Evolutionary conservation across 2,888 invertebrate genomes (phyloP).

Genomic region (Myopa testacea): DNA sequence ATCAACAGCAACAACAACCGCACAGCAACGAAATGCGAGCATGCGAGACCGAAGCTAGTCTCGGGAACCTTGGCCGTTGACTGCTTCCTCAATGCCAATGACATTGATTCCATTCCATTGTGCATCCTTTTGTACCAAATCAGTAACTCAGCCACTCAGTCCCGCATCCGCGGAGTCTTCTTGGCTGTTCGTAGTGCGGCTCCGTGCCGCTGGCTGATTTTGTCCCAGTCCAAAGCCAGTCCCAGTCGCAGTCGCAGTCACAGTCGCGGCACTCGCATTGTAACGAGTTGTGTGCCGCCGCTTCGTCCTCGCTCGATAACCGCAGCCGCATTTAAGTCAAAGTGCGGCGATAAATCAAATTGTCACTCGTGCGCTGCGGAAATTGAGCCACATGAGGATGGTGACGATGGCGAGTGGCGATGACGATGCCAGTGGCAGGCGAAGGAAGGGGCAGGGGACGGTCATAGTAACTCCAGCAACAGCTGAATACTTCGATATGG

Average conservation of each 20-base stretch:
- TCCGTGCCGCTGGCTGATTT: background rate
- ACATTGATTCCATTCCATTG: slow-evolving; percentile 33
- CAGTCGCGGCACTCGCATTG: background rate
- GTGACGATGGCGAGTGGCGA: slow-evolving; percentile 16
- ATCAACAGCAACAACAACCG: slow-evolving; percentile 13
- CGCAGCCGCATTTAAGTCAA: slow-evolving; percentile 53
- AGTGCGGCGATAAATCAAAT: slow-evolving; percentile 67
- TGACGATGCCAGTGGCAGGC: background rate
- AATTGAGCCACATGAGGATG: slow-evolving; percentile 58
- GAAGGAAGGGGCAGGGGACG: background rate
- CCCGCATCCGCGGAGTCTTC: slow-evolving; percentile 13
- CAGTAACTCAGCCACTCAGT: background rate
- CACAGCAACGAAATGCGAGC: background rate
- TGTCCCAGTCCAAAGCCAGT: background rate
- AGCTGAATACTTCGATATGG: slow-evolving; percentile 6
- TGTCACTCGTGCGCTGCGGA: slow-evolving; percentile 62
- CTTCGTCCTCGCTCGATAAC: background rate
- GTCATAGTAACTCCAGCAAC: background rate
- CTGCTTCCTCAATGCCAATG: slow-evolving; percentile 35
- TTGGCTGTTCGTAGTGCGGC: slow-evolving; percentile 4
- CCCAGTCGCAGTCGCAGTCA: background rate
- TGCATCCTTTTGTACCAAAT: slow-evolving; percentile 22
- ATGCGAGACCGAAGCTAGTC: background rate
- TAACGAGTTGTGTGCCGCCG: slow-evolving; percentile 2
- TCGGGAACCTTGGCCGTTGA: slow-evolving; percentile 30